Evolutionary conservation across 2,888 invertebrate genomes (phyloP).

Genomic region (Coelopa pilipes): DNA sequence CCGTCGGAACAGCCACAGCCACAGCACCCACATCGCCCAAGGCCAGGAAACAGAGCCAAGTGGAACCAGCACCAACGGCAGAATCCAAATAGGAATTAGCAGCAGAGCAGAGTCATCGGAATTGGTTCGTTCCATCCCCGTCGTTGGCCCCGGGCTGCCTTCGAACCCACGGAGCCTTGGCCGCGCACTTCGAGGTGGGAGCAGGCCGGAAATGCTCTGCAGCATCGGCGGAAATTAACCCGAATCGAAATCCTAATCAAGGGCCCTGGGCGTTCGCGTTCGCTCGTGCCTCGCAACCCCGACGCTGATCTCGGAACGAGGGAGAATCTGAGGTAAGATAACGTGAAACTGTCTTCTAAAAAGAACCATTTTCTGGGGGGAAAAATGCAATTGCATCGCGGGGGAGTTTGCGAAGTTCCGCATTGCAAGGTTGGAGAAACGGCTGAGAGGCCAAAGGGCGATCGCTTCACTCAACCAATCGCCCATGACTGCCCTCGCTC

Average conservation of each 20-base stretch:
- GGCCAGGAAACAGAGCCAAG: too few relatives aligned
- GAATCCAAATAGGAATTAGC: not conserved
- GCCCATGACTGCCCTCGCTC: too few relatives aligned
- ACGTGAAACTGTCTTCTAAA: too few relatives aligned
- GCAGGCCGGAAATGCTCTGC: constrained; percentile 45
- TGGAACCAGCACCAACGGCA: constrained; percentile 23
- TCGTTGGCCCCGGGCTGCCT: not conserved
- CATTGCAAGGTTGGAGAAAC: too few relatives aligned
- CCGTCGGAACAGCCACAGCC: not conserved
- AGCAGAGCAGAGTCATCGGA: constrained; percentile 11
- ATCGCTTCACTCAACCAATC: too few relatives aligned
- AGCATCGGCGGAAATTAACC: constrained; percentile 53
- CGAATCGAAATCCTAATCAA: constrained; percentile 34
- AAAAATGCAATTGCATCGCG: too few relatives aligned
- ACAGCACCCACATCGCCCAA: constrained; percentile 27
- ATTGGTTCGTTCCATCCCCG: constrained; percentile 5
- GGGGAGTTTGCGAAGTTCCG: too few relatives aligned
- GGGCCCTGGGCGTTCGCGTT: not conserved
- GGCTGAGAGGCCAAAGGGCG: too few relatives aligned
- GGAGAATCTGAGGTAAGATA: constrained; percentile 17
- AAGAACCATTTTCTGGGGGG: too few relatives aligned
- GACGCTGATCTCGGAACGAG: not conserved
- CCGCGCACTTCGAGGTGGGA: constrained; percentile 19
- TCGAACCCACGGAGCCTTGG: not conserved
- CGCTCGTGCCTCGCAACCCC: not conserved